Percentiles rank a stretch among this genome's conserved stretches.
phyloP scores from a whole-genome alignment of 1,140 invertebrate genomes.

The Argopecten irradians region DNA sequence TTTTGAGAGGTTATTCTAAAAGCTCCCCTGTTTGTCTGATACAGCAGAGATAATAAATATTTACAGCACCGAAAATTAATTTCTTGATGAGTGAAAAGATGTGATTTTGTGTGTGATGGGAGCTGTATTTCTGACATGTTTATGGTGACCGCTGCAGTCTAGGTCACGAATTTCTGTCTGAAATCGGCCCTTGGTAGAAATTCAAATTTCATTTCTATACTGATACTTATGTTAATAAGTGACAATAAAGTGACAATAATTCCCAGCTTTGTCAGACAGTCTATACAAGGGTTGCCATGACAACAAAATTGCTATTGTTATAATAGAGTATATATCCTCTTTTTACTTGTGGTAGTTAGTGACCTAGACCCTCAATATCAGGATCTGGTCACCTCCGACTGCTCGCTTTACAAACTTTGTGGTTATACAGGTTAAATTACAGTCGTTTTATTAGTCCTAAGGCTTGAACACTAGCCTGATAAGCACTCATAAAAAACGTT shows the following conservation, averaged over 20 bases:
- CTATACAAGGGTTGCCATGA: constrained; percentile 15
- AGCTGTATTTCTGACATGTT: not conserved
- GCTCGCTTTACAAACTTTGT: not conserved
- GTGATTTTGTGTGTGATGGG: not conserved
- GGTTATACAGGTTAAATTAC: not conserved
- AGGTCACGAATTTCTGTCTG: not conserved
- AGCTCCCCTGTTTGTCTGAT: constrained; percentile 20
- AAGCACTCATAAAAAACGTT: not conserved
- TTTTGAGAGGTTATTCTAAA: not conserved
- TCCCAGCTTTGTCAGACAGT: not conserved
- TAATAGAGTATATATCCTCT: not conserved
- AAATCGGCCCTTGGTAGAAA: constrained; percentile 20
- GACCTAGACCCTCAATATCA: not conserved
- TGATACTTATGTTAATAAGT: constrained; percentile 12
- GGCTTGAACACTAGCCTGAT: not conserved
- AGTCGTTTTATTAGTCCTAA: not conserved
- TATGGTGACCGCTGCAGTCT: not conserved
- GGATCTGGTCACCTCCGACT: not conserved
- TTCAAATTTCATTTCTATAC: constrained; percentile 1
- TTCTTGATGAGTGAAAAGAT: constrained; percentile 18
- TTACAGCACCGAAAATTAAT: constrained; percentile 18
- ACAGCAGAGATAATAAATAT: not conserved
- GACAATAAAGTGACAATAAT: constrained; percentile 18
- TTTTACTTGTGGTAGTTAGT: not conserved
- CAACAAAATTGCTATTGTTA: constrained; percentile 23